A percentile compares a stretch with the other conserved stretches of the same genome.
phyloP scores from a whole-genome alignment of 2,797 vertebrate species.

The Chrysocyon brachyurus region DNA sequence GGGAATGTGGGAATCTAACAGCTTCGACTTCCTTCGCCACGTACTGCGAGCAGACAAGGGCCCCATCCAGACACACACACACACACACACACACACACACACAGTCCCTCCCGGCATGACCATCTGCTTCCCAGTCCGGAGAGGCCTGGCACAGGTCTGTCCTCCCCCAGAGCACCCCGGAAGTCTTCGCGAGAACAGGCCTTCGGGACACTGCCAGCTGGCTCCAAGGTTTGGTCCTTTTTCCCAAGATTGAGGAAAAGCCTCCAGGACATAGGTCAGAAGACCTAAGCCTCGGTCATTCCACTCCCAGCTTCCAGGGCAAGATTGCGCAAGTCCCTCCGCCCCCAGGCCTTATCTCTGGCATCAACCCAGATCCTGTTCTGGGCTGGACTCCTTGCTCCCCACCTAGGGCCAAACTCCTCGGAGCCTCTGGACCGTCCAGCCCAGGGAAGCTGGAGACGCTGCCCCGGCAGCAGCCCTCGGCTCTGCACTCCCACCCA shows the following conservation, averaged over 20 bases:
- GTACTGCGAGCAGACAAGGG: neutral
- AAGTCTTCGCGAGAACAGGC: neutral
- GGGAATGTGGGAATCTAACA: neutral
- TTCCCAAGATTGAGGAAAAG: neutral
- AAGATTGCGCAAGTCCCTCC: slow-evolving; percentile 69
- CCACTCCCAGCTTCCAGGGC: neutral
- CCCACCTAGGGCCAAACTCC: neutral
- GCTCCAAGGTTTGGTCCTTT: neutral
- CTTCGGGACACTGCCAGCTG: neutral
- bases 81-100: fast-evolving
- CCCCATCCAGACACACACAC: fast-evolving
- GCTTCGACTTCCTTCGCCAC: neutral
- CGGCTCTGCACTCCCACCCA: neutral
- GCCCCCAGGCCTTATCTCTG: slow-evolving; percentile 73
- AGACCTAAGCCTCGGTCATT: slow-evolving; percentile 42
- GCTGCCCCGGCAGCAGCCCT: neutral
- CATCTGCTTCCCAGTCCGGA: neutral
- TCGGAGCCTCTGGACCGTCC: neutral
- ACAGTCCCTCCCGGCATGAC: neutral
- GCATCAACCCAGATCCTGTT: slow-evolving; percentile 68
- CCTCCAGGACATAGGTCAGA: neutral
- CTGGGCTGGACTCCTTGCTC: slow-evolving; percentile 20
- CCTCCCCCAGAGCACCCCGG: neutral
- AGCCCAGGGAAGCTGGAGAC: neutral
- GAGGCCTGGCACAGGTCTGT: neutral